Conservation (phyloP, 1,140 invertebrate genomes). For the Drosophila micromelanica region DNA sequence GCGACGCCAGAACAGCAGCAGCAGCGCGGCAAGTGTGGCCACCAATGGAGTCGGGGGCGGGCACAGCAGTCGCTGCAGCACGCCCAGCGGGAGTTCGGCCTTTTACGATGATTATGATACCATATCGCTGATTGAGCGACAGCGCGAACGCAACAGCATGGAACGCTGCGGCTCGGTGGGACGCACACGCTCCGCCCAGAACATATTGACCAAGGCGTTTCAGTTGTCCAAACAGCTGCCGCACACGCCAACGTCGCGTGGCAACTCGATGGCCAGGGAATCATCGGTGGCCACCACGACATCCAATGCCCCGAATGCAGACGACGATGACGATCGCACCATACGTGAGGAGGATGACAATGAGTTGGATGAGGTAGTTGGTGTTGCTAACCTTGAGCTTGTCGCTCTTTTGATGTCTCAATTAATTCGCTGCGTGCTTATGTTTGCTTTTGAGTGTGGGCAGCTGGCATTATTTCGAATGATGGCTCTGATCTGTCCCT, state of each 20-base stretch:
- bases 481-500: conserved; percentile 7
- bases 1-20: conserved; percentile 75
- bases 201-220: conserved; percentile 92
- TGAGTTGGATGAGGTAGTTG: conserved; percentile 63
- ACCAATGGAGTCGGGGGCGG: conserved; percentile 63
- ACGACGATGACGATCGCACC: conserved; percentile 78
- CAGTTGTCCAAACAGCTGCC: conserved; percentile 88
- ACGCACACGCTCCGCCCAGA: conserved; percentile 90
- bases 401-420: conserved; percentile 6
- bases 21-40: conserved; percentile 49
- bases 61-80: conserved; percentile 64
- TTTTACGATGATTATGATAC: conserved; percentile 78
- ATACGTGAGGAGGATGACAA: conserved; percentile 82
- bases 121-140: conserved; percentile 79
- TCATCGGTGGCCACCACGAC: conserved; percentile 54
- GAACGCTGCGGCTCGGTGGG: conserved; percentile 84
- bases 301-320: conserved; percentile 22
- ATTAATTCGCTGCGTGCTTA: conserved; percentile 6
- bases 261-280: conserved; percentile 85
- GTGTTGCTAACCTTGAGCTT: conserved; percentile 55
- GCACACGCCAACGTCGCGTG: conserved; percentile 74
- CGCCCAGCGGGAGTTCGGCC: conserved; percentile 62
- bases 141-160: conserved; percentile 76
- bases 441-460: conserved; percentile 14
- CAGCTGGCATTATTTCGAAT: conserved; percentile 48